Base-by-base conservation (phyloP, 1,140 invertebrate genomes). In the Choristoneura fumiferana region DNA sequence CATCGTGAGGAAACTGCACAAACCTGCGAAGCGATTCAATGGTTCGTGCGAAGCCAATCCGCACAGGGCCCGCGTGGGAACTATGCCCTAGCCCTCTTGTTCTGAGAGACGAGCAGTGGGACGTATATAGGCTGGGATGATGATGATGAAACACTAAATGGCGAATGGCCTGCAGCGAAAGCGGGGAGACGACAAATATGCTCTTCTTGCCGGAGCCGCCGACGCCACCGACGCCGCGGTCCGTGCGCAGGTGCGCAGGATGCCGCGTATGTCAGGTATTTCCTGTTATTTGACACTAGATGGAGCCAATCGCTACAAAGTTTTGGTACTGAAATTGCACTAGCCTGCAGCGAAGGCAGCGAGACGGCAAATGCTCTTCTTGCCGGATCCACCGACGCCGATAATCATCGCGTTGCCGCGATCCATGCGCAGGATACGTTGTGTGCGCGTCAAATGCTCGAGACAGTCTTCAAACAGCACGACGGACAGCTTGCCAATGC, bases 401-500 rank as follows among this genome's bases (percentile, higher is more conserved):
- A 98, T 93, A 14, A 98, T 87, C 73, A 98, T 89, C 4, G 94
- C 92, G 75, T 98, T 95, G 0, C 96, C 96, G 63, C 94, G 92
- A 74, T 96, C 92, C 92, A 97, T 94, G 49, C 96, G 91, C 40
- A 98, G 82, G 0, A 94, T 93, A 56, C 97, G 92, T 67, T 98
- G 96, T 0, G 97, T 92, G 45, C 96, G 91, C 0, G 95, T 97
- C 64, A 98, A 78, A 84, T 98, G 96, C 69, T 98, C 95, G 22
- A 98, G 82, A 29, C 95, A 97, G 81, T 98, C 96, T 73, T 98
- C 94, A 75, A 98, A 98, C 1, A 98, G 86, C 0, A 98, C 95
- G 56, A 98, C 91, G 10, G 93, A 93, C 87, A 97, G 91, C 73
- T 94, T 93, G 54, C 81, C 85, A 8, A 83, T 85, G 10, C 90